Evolutionary conservation across 2,888 invertebrate genomes (phyloP).

Genomic region (Dioctria rufipes): DNA sequence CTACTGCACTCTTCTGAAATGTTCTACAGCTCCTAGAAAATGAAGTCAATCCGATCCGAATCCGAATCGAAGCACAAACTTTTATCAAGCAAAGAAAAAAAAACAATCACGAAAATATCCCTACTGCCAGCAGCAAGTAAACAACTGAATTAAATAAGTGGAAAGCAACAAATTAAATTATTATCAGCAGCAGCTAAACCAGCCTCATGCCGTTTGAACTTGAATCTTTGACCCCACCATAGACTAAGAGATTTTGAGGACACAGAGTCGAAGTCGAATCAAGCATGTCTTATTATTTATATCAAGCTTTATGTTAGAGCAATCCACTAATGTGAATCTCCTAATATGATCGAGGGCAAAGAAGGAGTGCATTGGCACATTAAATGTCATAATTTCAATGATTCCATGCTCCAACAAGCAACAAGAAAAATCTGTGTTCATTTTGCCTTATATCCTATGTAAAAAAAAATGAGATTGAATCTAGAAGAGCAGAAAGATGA

Average conservation of each 20-base stretch:
- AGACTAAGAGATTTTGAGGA: background rate
- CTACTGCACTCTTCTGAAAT: too few relatives aligned
- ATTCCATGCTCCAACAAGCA: too few relatives aligned
- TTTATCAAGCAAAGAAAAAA: constrained; percentile 4
- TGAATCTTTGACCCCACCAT: constrained; percentile 36
- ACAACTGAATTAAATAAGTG: constrained; percentile 23
- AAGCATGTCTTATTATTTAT: too few relatives aligned
- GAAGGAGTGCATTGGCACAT: constrained; percentile 21
- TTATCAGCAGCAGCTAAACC: constrained; percentile 10
- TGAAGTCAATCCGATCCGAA: constrained; percentile 18
- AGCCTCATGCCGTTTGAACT: constrained; percentile 32
- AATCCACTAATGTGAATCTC: too few relatives aligned
- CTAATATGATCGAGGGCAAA: too few relatives aligned
- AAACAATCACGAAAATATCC: background rate
- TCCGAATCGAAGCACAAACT: background rate
- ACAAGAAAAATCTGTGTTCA: too few relatives aligned
- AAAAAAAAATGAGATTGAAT: too few relatives aligned
- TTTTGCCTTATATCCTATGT: too few relatives aligned
- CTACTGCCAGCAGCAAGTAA: background rate
- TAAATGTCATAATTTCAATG: background rate
- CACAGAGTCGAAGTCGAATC: too few relatives aligned
- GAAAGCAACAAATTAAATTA: constrained; percentile 20
- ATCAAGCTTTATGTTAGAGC: too few relatives aligned
- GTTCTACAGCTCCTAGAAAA: too few relatives aligned
- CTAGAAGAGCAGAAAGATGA: too few relatives aligned